Conservation (phyloP, 2,888 invertebrate genomes). For the Torymus auratus region DNA sequence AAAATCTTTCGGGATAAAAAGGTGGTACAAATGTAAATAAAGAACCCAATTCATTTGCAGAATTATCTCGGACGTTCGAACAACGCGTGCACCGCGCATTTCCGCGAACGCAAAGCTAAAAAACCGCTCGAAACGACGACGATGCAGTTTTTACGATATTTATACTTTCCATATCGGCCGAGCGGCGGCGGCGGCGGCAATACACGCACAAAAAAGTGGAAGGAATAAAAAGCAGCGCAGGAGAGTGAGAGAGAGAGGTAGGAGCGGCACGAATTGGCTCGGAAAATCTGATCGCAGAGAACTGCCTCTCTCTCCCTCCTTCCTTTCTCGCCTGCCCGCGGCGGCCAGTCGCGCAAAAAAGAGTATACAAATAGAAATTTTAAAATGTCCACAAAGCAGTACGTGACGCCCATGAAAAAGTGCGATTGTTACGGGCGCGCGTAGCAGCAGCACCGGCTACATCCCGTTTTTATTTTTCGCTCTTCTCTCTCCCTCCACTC, state of each 20-base stretch:
- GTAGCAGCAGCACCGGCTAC: too few species aligned
- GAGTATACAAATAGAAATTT: constrained; percentile 50
- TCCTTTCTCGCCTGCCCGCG: not conserved
- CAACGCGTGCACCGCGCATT: not conserved
- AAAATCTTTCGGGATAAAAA: not conserved
- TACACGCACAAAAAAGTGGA: not conserved
- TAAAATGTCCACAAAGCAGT: constrained; percentile 57
- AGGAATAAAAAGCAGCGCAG: constrained; percentile 29
- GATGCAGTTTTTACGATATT: constrained; percentile 51
- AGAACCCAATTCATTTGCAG: not conserved
- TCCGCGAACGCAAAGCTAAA: not conserved
- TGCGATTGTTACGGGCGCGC: constrained; percentile 40
- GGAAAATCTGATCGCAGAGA: constrained; percentile 51
- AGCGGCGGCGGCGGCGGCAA: not conserved
- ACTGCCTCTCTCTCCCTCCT: too few species aligned
- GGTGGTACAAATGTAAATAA: not conserved
- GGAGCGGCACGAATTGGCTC: constrained; percentile 40
- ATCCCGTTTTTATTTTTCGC: constrained; percentile 35
- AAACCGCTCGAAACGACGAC: constrained; percentile 9
- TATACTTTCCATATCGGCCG: constrained; percentile 38
- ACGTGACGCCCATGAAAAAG: constrained; percentile 46
- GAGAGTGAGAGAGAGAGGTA: not conserved
- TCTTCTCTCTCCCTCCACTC: not conserved
- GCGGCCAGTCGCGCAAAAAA: constrained; percentile 1
- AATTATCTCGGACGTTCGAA: constrained; percentile 7